A percentile compares a stretch with the other conserved stretches of the same genome.
Conservation (phyloP, 2,113 vertebrate genomes). For the Candoia aspera region DNA sequence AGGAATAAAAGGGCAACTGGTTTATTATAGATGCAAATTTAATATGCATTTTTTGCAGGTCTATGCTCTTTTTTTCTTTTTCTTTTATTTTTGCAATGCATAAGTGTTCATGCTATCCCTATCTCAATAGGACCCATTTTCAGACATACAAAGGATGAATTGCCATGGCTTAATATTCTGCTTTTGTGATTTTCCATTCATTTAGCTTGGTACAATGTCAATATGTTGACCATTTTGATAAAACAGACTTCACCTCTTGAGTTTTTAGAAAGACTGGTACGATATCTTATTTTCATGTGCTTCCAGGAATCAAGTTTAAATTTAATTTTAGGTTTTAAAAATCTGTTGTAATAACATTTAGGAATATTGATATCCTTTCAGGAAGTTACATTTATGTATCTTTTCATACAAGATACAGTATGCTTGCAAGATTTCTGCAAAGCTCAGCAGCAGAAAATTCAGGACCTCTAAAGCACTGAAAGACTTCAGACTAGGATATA, state of each 20-base stretch:
- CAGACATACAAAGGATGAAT: background rate
- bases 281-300: background rate
- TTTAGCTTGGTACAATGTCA: background rate
- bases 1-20: background rate
- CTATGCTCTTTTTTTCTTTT: background rate
- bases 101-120: background rate
- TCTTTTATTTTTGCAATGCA: background rate
- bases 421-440: background rate
- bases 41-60: background rate
- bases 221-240: background rate
- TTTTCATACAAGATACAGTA: background rate
- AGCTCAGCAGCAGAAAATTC: background rate
- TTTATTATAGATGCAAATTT: background rate
- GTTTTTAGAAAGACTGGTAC: background rate
- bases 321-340: background rate
- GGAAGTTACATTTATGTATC: background rate
- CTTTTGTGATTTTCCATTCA: background rate
- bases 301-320: background rate
- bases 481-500: background rate
- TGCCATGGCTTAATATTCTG: background rate
- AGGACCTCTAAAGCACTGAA: background rate
- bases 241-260: background rate
- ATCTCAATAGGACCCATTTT: background rate
- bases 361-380: background rate
- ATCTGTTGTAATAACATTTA: background rate